Evolutionary conservation across 2,888 invertebrate species (phyloP).

Genomic region (Sisyra nigra): DNA sequence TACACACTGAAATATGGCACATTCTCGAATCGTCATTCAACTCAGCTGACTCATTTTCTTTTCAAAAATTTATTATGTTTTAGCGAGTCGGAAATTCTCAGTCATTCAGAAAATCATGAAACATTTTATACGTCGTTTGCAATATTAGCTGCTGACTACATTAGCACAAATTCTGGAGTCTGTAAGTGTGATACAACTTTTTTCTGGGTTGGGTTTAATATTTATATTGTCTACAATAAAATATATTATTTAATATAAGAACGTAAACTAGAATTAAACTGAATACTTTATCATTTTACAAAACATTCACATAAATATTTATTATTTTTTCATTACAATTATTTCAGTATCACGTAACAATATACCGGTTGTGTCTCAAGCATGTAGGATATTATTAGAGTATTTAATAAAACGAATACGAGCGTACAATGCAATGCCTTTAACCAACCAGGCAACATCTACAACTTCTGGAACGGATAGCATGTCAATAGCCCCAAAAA

Average conservation of each 20-base stretch:
- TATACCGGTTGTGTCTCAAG: constrained; percentile 47
- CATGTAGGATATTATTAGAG: constrained; percentile 48
- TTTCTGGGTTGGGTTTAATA: constrained; percentile 2
- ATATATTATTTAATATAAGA: neutral
- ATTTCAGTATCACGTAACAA: constrained; percentile 48
- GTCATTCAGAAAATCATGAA: constrained; percentile 68
- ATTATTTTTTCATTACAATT: neutral
- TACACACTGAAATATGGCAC: constrained; percentile 2
- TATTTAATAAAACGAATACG: constrained; percentile 37
- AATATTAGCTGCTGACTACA: constrained; percentile 72
- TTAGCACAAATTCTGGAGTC: constrained; percentile 53
- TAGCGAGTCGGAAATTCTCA: constrained; percentile 75
- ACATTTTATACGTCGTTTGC: constrained; percentile 80
- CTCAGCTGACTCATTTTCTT: constrained; percentile 11
- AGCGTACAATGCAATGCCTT: constrained; percentile 20
- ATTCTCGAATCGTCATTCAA: constrained; percentile 5
- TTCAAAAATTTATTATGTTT: constrained; percentile 22
- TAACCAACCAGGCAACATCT: constrained; percentile 17
- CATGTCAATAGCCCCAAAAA: constrained; percentile 29
- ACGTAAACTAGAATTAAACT: no score
- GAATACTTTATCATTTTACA: neutral
- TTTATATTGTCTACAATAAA: neutral
- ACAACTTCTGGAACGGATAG: constrained; percentile 19
- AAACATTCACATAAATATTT: neutral
- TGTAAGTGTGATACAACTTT: constrained; percentile 38